These are phyloP conservation scores for Pygoscelis antarcticus DNA, from an alignment of 2,113 vertebrate genomes.

Conservation along the genomic window DNA sequence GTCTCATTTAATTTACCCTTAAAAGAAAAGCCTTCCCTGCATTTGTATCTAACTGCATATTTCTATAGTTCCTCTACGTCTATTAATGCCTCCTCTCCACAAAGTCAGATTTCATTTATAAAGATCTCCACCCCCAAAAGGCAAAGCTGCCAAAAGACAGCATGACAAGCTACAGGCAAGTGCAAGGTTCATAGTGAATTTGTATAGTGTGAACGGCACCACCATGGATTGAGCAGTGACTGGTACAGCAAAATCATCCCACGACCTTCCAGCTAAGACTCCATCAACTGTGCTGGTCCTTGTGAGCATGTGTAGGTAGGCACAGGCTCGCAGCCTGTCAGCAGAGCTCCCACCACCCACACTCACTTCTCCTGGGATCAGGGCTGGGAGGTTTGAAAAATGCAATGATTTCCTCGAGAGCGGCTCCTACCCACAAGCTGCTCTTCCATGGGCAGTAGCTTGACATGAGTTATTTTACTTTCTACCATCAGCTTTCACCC, in stretches of 20 bases:
- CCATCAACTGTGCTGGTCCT: neutral
- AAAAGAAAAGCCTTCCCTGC: neutral
- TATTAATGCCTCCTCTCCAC: neutral
- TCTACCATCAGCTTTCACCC: neutral
- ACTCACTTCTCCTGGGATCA: neutral
- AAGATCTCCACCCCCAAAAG: neutral
- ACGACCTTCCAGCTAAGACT: rapidly evolving
- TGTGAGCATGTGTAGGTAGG: too few species aligned
- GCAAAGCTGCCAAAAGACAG: neutral
- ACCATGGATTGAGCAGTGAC: rapidly evolving
- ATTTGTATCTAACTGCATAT: neutral
- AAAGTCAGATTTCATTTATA: neutral
- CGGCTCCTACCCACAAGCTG: neutral
- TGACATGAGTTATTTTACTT: neutral
- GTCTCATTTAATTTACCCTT: neutral
- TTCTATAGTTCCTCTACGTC: neutral
- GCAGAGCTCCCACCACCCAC: neutral
- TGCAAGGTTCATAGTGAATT: neutral
- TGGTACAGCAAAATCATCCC: neutral
- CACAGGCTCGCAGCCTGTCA: neutral
- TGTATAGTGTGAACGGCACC: neutral
- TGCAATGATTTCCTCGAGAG: neutral
- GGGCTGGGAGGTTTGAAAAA: neutral
- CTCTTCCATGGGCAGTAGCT: neutral
- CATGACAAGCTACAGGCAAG: neutral